Evolutionary conservation across 2,797 vertebrate genomes (phyloP), one percentile per base, ranked within the genome.

Genomic region (Bradypodion pumilum): DNA sequence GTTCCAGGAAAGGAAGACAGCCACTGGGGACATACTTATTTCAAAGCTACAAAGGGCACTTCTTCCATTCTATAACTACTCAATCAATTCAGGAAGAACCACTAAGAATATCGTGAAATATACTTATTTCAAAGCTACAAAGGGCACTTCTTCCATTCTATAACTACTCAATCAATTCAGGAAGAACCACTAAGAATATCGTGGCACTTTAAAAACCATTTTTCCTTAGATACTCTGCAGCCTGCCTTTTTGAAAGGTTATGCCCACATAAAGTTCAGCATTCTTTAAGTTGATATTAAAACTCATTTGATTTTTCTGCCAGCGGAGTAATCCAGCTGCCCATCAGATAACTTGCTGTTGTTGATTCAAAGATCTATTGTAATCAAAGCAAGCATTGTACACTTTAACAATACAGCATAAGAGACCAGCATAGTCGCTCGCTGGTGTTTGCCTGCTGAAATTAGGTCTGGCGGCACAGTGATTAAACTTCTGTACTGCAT

Each of bases 341-440:
- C 29, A n/a, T 12, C 13, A n/a, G 27, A n/a, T n/a, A 32, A 2
- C n/a, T n/a, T 12, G 62, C 60, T 95, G 80, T 89, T 94, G 12
- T 70, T 46, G 27, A 74, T 91, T 90, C 85, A 93, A 89, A 78
- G 90, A 52, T 8, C 85, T 91, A 62, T 77, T 93, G 56, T 91
- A 94, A 81, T 94, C 93, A 70, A 96, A 93, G 66, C 78, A 96
- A 93, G 66, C 78, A 90, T 16, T 40, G 90, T 60, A 90, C 81
- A 3, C 81, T 89, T 82, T 90, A 35, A 63, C 85, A 40, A 65
- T 6, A 65, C 1, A 1, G 2, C n/a, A n/a, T n/a, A 66, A 10
- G 46, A 60, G 74, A 59, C 19, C 27, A 60, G 32, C 56, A 5
- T 59, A 6, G 37, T 59, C 29, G 70, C 25, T 46, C 40, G 37